Evolutionary conservation across 53 echinoderm and acorn worm species (phyloP), one percentile per base, ranked within the genome.

Genomic region (Apostichopus leukothele): DNA sequence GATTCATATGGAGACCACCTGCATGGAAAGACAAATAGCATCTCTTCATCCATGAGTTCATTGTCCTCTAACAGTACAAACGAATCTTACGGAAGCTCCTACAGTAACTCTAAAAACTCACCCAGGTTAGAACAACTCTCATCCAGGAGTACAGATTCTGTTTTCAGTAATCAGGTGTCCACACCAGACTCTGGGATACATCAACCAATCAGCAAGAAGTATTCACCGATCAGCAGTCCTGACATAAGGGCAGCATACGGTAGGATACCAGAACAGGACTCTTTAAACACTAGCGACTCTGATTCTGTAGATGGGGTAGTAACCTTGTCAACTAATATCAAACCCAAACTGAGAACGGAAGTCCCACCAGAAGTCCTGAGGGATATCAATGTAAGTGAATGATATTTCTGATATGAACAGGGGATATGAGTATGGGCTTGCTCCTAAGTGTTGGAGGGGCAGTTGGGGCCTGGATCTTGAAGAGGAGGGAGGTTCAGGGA

Each of bases 321-420:
- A 21, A 18, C 71, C 71, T 20, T 21, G 54, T 6, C 54, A 53
- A 55, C 21, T 7, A 59, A 67, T 20, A 85, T 85, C 2, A 67
- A 50, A 26, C 85, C 88, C 27, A 87, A 87, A 59, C 54, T 74
- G 21, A 87, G 88, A 87, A 87, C 88, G 74, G 88, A 87, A 87
- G 88, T 87, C 75, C 88, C 88, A 87, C 75, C 88, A 74, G 88
- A 87, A 14, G 88, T 87, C 53, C 55, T 87, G 20, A 53, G 88
- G 75, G 88, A 87, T 27, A 87, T 87, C n/a, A 59, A 87, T 52
- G 88, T 87, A 57, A 87, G 88, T 87, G 50, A 9, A 63, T 63
- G 63, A 13, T 13, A 63, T 63, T 63, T 63, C 4, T 13, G 39
- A 39, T 39, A 39, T 39, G 39, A 39, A 39, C 39, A 39, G 39